These are phyloP conservation scores for Tyrophagus putrescentiae DNA, from an alignment of 1,140 invertebrate genomes.

Conservation along the genomic window DNA sequence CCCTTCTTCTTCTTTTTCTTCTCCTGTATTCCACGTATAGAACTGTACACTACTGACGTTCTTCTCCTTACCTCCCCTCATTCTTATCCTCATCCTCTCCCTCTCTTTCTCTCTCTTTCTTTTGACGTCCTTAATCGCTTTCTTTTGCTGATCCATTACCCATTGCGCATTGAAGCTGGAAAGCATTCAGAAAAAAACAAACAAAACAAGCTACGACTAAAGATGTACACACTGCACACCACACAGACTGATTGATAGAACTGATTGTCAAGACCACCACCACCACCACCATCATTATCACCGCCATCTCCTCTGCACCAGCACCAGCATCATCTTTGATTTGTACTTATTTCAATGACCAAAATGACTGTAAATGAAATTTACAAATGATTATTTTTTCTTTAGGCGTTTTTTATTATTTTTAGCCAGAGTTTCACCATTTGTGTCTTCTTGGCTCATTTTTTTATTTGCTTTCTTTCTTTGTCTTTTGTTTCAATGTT, in stretches of 20 bases:
- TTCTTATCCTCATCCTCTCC: background rate
- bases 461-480: background rate
- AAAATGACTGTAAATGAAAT: background rate
- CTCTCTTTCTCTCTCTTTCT: background rate
- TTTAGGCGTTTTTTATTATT: background rate
- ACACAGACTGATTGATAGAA: background rate
- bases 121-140: background rate
- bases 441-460: background rate
- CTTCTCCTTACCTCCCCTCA: no score
- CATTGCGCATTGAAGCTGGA: no score
- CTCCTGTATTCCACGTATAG: no score
- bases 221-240: no score
- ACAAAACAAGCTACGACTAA: no score
- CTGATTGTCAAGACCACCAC: background rate
- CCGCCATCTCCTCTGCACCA: background rate
- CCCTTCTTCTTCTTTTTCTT: no score
- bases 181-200: no score
- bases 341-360: background rate
- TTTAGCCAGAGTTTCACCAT: background rate
- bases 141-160: no score
- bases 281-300: background rate
- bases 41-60: no score
- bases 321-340: background rate
- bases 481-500: background rate
- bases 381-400: background rate